These are phyloP conservation scores for Sapajus apella DNA, from an alignment of 2,113 vertebrate species.

Conservation along the genomic window DNA sequence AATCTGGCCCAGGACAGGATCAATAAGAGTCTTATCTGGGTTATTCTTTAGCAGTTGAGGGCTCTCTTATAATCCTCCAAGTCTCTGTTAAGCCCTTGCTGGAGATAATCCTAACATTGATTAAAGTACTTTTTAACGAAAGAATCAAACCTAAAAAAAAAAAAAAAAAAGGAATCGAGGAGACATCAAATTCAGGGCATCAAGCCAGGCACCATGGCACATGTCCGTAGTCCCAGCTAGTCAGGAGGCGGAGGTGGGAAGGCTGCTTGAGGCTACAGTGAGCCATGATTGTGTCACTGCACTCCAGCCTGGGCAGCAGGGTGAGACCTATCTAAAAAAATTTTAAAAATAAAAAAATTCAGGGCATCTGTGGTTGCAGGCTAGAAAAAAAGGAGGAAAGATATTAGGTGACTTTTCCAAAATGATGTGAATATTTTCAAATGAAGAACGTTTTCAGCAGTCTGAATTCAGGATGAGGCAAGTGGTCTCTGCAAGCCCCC, in stretches of 20 bases:
- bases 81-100: background rate
- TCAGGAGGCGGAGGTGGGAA: too few species aligned
- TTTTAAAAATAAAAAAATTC: background rate
- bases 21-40: background rate
- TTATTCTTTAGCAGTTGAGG: background rate
- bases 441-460: background rate
- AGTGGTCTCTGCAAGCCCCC: background rate
- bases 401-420: background rate
- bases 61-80: background rate
- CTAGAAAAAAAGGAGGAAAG: background rate
- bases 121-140: background rate
- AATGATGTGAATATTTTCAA: conserved; percentile 6
- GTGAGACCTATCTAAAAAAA: too few species aligned
- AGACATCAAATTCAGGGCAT: background rate
- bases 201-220: background rate
- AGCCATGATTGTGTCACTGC: too few species aligned
- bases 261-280: too few species aligned
- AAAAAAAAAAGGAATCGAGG: background rate
- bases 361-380: background rate
- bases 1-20: background rate
- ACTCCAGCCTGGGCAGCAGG: too few species aligned
- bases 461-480: background rate
- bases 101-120: conserved; percentile 26
- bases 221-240: too few species aligned
- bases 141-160: conserved; percentile 36